Base-by-base conservation (phyloP, 1,140 invertebrate genomes). In the Uloborus diversus region DNA sequence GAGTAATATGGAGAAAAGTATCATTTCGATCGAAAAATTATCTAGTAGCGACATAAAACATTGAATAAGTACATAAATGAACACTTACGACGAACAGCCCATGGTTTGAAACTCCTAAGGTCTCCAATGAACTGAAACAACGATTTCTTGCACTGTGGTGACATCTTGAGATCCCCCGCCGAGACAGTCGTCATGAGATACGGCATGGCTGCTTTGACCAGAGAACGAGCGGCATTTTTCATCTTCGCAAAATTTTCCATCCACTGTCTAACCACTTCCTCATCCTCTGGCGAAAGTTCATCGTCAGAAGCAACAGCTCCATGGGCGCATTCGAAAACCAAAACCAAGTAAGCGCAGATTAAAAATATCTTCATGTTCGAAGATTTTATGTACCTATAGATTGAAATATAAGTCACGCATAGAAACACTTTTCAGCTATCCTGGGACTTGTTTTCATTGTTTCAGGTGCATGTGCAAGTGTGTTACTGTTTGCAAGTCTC, bases 111-210 rank as follows among this genome's bases (percentile, higher is more conserved):
- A 3, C 4, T 27, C 13, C 56, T 61, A 17, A 73, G 7, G 61
- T 73, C 69, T 13, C 56, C 69, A 28, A 73, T 73, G 56, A 53
- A 73, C 23, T 73, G 32, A 47, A 73, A 73, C 56, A 73, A 27
- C n/a, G 69, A 47, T 28, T 73, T 33, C 7, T 61, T 37, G 23
- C 69, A 73, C 33, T n/a, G 4, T 0, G 33, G 11, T 4, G 69
- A 73, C 20, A 73, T n/a, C 2, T 20, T 23, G 9, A 73, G 33
- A 7, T 73, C 57, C 2, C 56, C 56, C 13, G 69, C 42, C 5
- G 69, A 47, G 2, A 47, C 69, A 11, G 69, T 42, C 28, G 59
- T 37, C 56, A 73, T 61, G n/a, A 73, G 61, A 61, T 73, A 47
- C 1, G 69, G 69, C 69, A 73, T 73, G 7, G 69, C 69, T 9